phyloP scores from a whole-genome alignment of 2,888 invertebrate species.

The Cinara cedri region DNA sequence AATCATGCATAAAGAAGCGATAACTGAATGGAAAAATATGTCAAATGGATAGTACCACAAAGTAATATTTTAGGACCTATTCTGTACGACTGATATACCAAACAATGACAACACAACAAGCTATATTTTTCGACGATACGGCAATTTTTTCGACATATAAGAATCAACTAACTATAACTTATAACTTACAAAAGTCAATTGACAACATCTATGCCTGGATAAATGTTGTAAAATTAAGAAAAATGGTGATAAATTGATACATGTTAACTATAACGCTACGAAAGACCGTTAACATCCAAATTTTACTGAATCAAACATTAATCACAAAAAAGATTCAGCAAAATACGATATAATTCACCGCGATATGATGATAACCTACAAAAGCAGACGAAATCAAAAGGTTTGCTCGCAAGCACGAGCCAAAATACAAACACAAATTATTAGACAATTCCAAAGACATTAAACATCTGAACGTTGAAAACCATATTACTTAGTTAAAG shows the following conservation, averaged over 20 bases:
- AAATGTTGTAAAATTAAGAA: background rate
- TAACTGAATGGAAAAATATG: background rate
- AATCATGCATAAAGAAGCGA: background rate
- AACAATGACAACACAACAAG: background rate
- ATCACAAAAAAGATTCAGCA: background rate
- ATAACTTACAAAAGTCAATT: background rate
- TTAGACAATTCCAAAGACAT: too few relatives aligned
- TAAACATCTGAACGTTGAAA: too few relatives aligned
- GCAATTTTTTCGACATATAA: background rate
- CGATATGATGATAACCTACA: too few relatives aligned
- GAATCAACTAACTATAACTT: background rate
- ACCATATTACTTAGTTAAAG: too few relatives aligned
- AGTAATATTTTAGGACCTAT: background rate
- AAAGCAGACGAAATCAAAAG: too few relatives aligned
- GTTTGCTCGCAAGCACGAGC: too few relatives aligned
- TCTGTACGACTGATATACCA: background rate
- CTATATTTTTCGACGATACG: too few relatives aligned
- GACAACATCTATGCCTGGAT: background rate
- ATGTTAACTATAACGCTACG: background rate
- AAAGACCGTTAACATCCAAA: background rate
- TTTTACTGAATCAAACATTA: background rate
- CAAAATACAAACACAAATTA: too few relatives aligned
- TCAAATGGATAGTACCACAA: background rate
- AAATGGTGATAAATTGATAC: background rate
- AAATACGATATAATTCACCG: background rate